Evolutionary conservation across 2,797 vertebrate species (phyloP).

Genomic region (Labeo calbasu): DNA sequence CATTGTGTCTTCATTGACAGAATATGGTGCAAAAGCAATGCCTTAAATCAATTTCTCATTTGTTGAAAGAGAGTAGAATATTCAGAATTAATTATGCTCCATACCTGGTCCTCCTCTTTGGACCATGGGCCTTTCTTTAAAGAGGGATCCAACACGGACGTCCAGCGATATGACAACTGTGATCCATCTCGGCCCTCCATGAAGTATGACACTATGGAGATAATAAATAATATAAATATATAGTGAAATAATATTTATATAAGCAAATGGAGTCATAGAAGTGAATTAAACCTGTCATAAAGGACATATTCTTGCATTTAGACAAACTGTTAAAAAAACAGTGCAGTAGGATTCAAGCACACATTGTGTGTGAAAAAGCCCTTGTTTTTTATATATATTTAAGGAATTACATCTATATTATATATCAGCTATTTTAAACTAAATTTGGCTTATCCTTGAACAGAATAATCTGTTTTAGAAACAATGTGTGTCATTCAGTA

Average conservation of each 20-base stretch:
- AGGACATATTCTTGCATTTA: background rate
- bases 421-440: background rate
- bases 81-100: constrained; percentile 9
- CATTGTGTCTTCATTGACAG: background rate
- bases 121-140: constrained; percentile 87
- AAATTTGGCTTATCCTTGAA: background rate
- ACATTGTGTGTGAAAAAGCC: background rate
- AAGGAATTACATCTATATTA: background rate
- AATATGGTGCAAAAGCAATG: background rate
- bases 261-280: background rate
- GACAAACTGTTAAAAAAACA: background rate
- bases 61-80: background rate
- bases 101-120: constrained; percentile 84
- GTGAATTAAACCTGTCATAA: background rate
- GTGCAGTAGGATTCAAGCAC: background rate
- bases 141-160: constrained; percentile 85
- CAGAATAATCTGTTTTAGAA: background rate
- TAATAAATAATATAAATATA: constrained; percentile 2
- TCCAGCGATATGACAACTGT: constrained; percentile 91
- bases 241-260: too few relatives aligned
- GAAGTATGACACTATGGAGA: constrained; percentile 88
- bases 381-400: background rate
- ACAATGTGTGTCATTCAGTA: background rate
- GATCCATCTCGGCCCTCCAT: constrained; percentile 88
- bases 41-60: background rate